Evolutionary conservation across 2,888 invertebrate species (phyloP).

Genomic region (Syrphus vitripennis): DNA sequence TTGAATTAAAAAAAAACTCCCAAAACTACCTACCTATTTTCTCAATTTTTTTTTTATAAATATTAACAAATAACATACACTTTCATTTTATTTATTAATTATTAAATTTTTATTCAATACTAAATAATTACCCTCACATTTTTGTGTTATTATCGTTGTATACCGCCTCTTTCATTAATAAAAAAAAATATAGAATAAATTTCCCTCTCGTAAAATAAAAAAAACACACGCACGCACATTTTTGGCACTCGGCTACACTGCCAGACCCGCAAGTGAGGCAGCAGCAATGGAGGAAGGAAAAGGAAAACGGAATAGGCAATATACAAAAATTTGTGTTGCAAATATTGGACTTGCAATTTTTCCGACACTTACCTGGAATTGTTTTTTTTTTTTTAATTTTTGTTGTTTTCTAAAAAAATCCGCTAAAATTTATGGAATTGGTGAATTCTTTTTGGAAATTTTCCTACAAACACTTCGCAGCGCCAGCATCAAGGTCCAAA

Average conservation of each 20-base stretch:
- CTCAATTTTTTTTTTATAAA: not conserved
- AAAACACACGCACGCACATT: slow-evolving; percentile 33
- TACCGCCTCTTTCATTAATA: slow-evolving; percentile 4
- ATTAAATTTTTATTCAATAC: not conserved
- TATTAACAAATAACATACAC: slow-evolving; percentile 34
- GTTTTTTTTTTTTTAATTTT: too few species aligned
- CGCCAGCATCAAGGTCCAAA: slow-evolving; percentile 66
- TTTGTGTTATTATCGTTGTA: not conserved
- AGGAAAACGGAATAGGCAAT: not conserved
- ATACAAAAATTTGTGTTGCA: not conserved
- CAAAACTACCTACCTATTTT: not conserved
- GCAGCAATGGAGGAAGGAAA: slow-evolving; percentile 17
- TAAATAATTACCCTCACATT: slow-evolving; percentile 22
- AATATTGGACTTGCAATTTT: not conserved
- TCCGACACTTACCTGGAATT: not conserved
- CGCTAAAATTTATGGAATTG: not conserved
- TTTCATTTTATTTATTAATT: too few species aligned
- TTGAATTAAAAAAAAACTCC: not conserved
- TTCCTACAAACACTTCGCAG: slow-evolving; percentile 48
- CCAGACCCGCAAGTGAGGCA: not conserved
- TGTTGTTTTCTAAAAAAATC: not conserved
- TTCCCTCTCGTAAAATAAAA: slow-evolving; percentile 30
- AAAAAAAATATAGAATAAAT: slow-evolving; percentile 7
- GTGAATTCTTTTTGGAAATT: slow-evolving; percentile 28
- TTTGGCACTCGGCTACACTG: slow-evolving; percentile 22